Base-by-base conservation (phyloP, 2,888 invertebrate genomes). In the Xestia ashworthii region DNA sequence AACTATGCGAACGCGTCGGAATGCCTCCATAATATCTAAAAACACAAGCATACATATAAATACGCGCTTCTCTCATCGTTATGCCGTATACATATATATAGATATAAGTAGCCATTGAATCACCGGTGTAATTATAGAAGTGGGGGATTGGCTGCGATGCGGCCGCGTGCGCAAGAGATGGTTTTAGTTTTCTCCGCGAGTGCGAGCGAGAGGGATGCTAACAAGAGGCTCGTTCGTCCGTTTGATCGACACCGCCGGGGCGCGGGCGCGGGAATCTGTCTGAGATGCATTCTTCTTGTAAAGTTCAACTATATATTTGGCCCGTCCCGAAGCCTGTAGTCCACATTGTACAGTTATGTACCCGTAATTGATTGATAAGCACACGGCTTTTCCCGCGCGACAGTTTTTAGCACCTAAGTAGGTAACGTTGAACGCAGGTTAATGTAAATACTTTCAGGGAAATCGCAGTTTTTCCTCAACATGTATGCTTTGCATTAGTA, bases 81-180 rank as follows among this genome's bases (percentile, higher is more conserved):
- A 95, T 95, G 92, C 93, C 92, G 90, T 93, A 92, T 94, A 95
- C 92, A 92, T 92, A 93, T 91, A 92, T 94, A 96, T 95, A 96
- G 93, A 93, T 96, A 96, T 96, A 96, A 95, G 96, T 95, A 95
- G 96, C 96, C 95, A 96, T 96, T 96, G 96, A 96, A 96, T 96
- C 96, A 96, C 96, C 96, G 95, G 93, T 95, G 96, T 96, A 96
- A 96, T 96, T 96, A 96, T 96, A 96, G 96, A 96, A 96, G 96
- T 96, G 96, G 96, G 96, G 96, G 96, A 96, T 96, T 96, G 96
- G 96, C 95, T 96, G 96, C 94, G 96, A 94, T 95, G 96, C 95
- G 94, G 95, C 93, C 88, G 93, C 83, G 95, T 89, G 92, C 79
- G 94, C 93, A 85, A 82, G 92, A 92, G 95, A 95, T 87, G 84